Percentiles rank a stretch among this genome's conserved stretches.
Conservation (phyloP, 1,140 invertebrate genomes). For the Ceratosolen solmsi region DNA sequence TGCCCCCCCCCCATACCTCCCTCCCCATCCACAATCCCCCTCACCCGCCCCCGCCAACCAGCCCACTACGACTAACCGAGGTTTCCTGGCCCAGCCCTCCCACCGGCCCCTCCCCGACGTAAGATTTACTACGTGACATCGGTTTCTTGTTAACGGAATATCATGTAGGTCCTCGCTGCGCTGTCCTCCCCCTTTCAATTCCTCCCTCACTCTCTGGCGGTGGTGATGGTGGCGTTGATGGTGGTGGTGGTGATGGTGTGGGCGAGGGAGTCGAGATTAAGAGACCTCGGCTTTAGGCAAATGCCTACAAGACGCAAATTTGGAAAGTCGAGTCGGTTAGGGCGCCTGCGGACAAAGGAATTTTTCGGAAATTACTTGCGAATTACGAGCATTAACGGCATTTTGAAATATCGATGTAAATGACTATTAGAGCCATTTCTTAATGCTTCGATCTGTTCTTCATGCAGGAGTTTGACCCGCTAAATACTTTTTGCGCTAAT, state of each 20-base stretch:
- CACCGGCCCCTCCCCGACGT: neutral
- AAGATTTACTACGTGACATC: conserved; percentile 64
- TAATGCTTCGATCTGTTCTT: too few relatives aligned
- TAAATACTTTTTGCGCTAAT: too few relatives aligned
- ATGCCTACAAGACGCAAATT: conserved; percentile 22
- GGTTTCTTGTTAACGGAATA: conserved; percentile 68
- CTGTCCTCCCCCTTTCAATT: conserved; percentile 54
- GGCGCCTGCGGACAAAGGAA: neutral
- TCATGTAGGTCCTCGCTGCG: conserved; percentile 50
- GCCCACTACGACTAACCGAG: too few relatives aligned
- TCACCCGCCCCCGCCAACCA: too few relatives aligned
- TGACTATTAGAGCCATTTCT: too few relatives aligned
- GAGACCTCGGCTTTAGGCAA: conserved; percentile 33
- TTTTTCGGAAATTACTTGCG: neutral
- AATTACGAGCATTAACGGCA: neutral
- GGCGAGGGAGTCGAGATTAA: conserved; percentile 37
- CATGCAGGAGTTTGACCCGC: too few relatives aligned
- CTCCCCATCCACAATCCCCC: too few relatives aligned
- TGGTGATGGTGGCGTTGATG: too few relatives aligned
- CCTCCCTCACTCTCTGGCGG: conserved; percentile 50
- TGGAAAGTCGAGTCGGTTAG: neutral
- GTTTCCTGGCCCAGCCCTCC: too few relatives aligned
- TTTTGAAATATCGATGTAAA: neutral
- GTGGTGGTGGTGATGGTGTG: neutral
- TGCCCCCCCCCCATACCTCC: conserved; percentile 24